Base-by-base conservation (phyloP, 37 sponge, comb jelly and placozoan species). In the Lycopodina hypogea region DNA sequence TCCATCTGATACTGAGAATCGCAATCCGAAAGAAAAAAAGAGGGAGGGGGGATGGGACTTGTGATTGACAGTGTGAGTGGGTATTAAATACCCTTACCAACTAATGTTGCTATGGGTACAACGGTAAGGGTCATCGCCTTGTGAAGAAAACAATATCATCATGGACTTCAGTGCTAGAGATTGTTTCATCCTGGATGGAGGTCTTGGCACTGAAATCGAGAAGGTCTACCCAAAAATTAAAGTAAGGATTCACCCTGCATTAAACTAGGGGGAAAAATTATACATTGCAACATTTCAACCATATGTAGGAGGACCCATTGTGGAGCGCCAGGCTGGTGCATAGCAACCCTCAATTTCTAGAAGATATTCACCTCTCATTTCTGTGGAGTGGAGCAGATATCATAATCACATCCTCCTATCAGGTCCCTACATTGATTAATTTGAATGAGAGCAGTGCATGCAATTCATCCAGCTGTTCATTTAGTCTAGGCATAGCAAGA, bases 241-340 rank as follows among this genome's bases (percentile, higher is more conserved):
- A 48, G 45, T 70, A 24, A 22, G 70, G 23, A 59, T 7, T 12
- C 6, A 3, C 4, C 60, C 12, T 28, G 4, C 12, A 17, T 59
- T 7, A 28, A 26, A 28, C 8, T 28, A 59, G 55, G 55, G 17
- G 55, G 18, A 59, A 59, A 59, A 59, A 59, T 59, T 17, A 59
- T 17, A 26, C 3, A 59, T 3, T 59, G 60, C 6, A 17, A 28
- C 3, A 17, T 26, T 59, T 42, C 24, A 7, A 29, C 11, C 45
- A 38, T 70, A 1, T 56, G 9, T 65, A 84, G 85, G 82, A 69
- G 3, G 88, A 94, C 37, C 95, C 95, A 21, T 88, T 94, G 48
- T 94, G 95, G 95, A 87, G 85, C 81, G 91, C 91, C 6, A 68
- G 91, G 21, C 61, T 94, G 0, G 72, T 94, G 29, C 62, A 72